Evolutionary conservation across 2,888 invertebrate genomes (phyloP).

Genomic region (Temnothorax ravouxi): DNA sequence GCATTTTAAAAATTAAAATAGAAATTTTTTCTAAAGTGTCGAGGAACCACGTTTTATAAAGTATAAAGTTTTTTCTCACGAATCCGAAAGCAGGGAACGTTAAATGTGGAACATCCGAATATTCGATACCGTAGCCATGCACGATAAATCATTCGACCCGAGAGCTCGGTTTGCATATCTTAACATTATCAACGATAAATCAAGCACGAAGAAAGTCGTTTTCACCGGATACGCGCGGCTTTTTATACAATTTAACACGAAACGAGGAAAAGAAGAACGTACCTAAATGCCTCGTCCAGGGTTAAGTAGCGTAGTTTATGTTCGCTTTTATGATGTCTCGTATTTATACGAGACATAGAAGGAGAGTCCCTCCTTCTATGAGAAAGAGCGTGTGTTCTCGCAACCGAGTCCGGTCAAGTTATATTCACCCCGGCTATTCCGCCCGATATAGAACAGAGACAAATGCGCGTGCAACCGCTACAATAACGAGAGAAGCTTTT

Average conservation of each 20-base stretch:
- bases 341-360: background rate
- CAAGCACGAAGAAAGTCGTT: slow-evolving; percentile 15
- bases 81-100: background rate
- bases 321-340: slow-evolving; percentile 29
- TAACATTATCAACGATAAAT: slow-evolving; percentile 39
- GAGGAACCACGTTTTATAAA: background rate
- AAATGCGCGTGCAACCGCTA: background rate
- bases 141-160: slow-evolving; percentile 31
- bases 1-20: background rate
- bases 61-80: background rate
- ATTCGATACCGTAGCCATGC: background rate
- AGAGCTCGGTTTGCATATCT: slow-evolving; percentile 25
- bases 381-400: background rate
- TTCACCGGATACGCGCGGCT: background rate
- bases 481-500: background rate
- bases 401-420: background rate
- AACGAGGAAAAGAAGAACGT: background rate
- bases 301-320: slow-evolving; percentile 24
- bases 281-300: background rate
- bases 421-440: background rate
- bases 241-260: slow-evolving; percentile 30
- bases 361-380: too few relatives aligned
- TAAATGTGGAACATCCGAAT: background rate
- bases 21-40: background rate
- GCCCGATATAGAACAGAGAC: background rate